phyloP scores from a whole-genome alignment of 2,888 invertebrate genomes.

The Lithophane socia region DNA sequence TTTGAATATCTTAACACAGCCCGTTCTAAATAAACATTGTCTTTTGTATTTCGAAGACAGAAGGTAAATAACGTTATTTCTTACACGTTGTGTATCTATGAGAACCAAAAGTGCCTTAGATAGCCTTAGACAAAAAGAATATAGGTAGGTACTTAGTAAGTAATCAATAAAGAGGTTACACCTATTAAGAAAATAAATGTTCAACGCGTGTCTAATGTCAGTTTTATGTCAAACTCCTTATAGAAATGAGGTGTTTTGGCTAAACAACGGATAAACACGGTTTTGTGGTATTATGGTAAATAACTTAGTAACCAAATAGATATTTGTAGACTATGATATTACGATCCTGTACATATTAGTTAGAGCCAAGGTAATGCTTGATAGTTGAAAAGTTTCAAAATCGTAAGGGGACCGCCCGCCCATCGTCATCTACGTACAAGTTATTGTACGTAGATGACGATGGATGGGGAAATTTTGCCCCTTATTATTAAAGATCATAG shows the following conservation, averaged over 20 bases:
- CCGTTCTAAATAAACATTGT: not conserved
- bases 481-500: no score
- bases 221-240: no score
- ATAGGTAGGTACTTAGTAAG: no score
- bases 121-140: not conserved
- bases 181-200: not conserved
- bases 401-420: not conserved
- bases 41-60: slow-evolving; percentile 7
- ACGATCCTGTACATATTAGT: not conserved
- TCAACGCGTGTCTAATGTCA: no score
- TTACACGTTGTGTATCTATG: not conserved
- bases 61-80: not conserved
- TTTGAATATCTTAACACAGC: slow-evolving; percentile 52
- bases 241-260: no score
- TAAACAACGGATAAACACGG: no score
- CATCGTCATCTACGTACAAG: not conserved
- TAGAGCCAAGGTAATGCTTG: not conserved
- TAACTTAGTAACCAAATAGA: not conserved
- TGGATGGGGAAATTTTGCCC: no score
- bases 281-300: no score
- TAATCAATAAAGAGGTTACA: not conserved
- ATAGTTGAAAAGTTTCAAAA: not conserved
- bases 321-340: no score
- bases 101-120: not conserved
- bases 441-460: no score